Base-by-base conservation (phyloP, 2,888 invertebrate species). In the Aradus depressus region DNA sequence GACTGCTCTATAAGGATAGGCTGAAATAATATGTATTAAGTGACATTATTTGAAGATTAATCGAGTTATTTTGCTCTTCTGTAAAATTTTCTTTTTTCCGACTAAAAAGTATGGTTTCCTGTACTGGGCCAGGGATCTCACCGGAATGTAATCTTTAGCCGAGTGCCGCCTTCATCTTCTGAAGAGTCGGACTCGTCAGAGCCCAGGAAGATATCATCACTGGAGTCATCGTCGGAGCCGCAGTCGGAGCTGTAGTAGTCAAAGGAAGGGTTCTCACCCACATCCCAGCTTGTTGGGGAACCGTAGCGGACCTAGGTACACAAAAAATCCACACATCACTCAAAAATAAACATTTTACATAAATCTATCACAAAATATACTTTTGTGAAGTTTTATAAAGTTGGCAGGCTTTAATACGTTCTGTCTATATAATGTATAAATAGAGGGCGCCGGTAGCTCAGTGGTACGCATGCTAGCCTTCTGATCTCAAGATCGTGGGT, bases 281-380 rank as follows among this genome's bases (percentile, higher is more conserved):
- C 58, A n/a, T 56, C 52, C 70, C 71, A 72, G 60, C 69, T 71
- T 12, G 71, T 72, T 0, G 77, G 76, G 2, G 77, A 76, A 6
- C 72, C 72, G 59, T 76, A 76, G 12, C 75, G 65, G 2, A 75
- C 58, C 37, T 58, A 31, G n/a, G 42, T 32, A 48, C 4, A 44
- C 3, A 21, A 19, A n/a, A n/a, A n/a, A 38, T 38, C 22, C 22
- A 2, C 16, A 38, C 16, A 38, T 16, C 16, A n/a, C n/a, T n/a
- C 10, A 38, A 26, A 6, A 23, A 42, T 14, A 21, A 4, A 42
- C 12, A 18, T 14, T 14, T 35, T 35, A 14, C 6, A 10, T 14
- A 12, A 10, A 10, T 35, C 10, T 35, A 35, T 10, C 6, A 35
- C 16, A 35, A 5, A 10, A 10, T 35, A 14, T 35, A 14, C 16